Evolutionary conservation across 2,113 vertebrate genomes (phyloP).

Genomic region (Vulpes ferrilata): DNA sequence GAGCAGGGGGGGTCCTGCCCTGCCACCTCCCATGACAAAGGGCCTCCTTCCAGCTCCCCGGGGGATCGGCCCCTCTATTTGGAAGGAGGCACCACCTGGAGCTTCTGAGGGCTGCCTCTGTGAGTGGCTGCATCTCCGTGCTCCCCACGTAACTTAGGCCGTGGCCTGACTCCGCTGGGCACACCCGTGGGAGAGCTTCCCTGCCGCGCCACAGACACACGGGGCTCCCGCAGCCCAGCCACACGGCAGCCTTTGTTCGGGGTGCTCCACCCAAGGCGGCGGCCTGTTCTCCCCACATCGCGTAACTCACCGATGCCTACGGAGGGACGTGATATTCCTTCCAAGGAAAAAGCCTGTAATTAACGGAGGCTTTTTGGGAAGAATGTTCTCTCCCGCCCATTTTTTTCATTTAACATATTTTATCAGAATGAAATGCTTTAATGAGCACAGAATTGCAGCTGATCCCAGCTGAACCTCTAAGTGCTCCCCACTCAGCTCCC

Average conservation of each 20-base stretch:
- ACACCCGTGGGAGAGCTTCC: accelerated
- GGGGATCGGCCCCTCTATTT: not conserved
- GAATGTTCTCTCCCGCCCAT: slow-evolving; percentile 68
- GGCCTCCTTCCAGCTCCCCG: not conserved
- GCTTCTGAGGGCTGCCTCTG: accelerated
- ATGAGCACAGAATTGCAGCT: slow-evolving; percentile 82
- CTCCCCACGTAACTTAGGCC: not conserved
- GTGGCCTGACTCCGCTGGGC: not conserved
- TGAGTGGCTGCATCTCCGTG: accelerated
- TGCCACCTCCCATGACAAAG: too few species aligned
- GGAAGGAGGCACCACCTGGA: not conserved
- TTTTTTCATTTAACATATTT: slow-evolving; percentile 83
- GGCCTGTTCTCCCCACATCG: not conserved
- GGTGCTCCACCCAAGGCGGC: slow-evolving; percentile 13
- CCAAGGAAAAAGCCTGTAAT: slow-evolving; percentile 78
- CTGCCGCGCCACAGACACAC: not conserved
- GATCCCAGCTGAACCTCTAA: slow-evolving; percentile 78
- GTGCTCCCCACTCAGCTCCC: slow-evolving; percentile 44
- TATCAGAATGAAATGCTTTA: slow-evolving; percentile 85
- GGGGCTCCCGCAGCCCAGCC: not conserved
- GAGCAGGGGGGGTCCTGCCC: not conserved
- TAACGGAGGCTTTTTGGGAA: slow-evolving; percentile 70
- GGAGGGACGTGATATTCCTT: slow-evolving; percentile 56
- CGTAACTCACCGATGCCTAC: not conserved
- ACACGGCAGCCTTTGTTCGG: slow-evolving; percentile 30